Percentiles rank a stretch among this genome's conserved stretches.
These are phyloP conservation scores for Gnathonemus echidnorhynchus DNA, from an alignment of 2,113 vertebrate species.

Conservation along the genomic window DNA sequence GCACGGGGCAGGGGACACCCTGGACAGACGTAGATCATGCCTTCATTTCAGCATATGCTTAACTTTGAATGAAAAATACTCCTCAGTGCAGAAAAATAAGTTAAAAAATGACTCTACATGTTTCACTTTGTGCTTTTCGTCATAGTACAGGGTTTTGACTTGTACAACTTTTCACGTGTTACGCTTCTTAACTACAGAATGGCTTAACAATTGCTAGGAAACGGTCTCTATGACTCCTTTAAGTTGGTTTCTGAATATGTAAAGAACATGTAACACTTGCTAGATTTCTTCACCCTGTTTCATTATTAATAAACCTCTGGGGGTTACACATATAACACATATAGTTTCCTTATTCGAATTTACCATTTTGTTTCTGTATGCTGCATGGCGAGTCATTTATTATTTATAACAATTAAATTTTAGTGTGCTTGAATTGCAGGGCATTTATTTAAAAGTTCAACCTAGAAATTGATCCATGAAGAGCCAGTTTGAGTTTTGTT, in stretches of 20 bases:
- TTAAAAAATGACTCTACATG: neutral
- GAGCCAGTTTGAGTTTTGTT: neutral
- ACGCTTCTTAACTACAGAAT: neutral
- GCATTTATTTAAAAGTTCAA: neutral
- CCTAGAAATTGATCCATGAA: neutral
- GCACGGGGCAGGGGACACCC: neutral
- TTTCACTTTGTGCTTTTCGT: neutral
- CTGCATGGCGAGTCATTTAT: neutral
- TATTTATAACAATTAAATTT: conserved; percentile 5
- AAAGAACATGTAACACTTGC: neutral
- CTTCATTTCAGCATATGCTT: neutral
- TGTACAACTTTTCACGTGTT: neutral
- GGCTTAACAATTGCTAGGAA: neutral
- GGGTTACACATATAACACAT: neutral
- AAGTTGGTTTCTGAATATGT: neutral
- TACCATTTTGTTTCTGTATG: neutral
- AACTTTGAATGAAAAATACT: neutral
- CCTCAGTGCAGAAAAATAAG: neutral
- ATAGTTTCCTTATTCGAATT: neutral
- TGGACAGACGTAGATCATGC: neutral
- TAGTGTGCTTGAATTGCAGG: neutral
- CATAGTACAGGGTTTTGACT: neutral
- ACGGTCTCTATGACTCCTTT: neutral
- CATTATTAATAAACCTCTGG: neutral
- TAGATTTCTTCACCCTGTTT: neutral